Percentiles rank a stretch among this genome's conserved stretches.
phyloP scores from a whole-genome alignment of 1,140 invertebrate genomes.

The Tigriopus japonicus region DNA sequence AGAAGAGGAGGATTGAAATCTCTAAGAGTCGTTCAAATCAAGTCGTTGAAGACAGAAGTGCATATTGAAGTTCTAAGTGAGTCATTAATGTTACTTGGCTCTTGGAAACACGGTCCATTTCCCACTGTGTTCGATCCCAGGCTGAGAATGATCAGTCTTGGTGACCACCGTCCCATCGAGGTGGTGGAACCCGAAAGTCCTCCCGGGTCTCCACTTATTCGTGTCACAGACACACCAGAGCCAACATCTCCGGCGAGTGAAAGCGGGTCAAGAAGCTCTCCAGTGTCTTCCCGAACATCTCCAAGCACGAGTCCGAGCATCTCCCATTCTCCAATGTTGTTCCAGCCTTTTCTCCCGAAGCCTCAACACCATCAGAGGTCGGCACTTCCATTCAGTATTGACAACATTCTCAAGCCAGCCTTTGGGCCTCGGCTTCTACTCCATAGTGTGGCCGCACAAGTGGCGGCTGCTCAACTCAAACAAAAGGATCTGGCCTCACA shows the following conservation, averaged over 20 bases:
- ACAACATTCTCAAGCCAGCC: constrained; percentile 74
- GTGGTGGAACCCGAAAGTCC: background rate
- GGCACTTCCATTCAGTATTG: constrained; percentile 60
- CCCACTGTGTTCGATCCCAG: no score
- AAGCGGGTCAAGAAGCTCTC: no score
- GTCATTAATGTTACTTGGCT: no score
- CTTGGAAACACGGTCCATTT: no score
- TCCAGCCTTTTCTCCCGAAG: constrained; percentile 11
- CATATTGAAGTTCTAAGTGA: no score
- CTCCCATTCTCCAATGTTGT: background rate
- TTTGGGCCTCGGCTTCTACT: constrained; percentile 40
- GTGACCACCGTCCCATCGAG: background rate
- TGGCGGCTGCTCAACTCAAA: background rate
- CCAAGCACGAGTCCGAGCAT: no score
- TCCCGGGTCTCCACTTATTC: background rate
- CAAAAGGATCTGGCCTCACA: background rate
- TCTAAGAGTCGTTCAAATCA: no score
- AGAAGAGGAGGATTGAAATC: no score
- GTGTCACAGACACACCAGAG: constrained; percentile 1
- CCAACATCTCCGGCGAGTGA: background rate
- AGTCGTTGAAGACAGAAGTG: no score
- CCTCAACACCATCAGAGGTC: background rate
- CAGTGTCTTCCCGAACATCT: no score
- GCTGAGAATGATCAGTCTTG: no score
- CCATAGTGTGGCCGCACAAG: background rate